These are phyloP conservation scores for Acrocera orbiculus DNA, from an alignment of 2,888 invertebrate genomes.

Conservation along the genomic window DNA sequence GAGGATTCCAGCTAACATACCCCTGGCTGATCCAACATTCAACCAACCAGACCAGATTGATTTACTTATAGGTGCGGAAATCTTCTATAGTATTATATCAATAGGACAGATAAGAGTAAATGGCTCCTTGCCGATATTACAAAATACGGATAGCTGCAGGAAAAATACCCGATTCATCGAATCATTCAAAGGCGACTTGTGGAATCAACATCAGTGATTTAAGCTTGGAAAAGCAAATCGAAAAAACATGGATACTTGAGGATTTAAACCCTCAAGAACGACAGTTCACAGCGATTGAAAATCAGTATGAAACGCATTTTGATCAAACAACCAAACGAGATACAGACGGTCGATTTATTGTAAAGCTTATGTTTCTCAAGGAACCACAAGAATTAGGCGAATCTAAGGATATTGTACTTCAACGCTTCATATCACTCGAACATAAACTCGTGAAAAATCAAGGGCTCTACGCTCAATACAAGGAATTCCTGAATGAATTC, in stretches of 20 bases:
- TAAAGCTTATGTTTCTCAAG: too few species aligned
- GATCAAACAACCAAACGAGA: not conserved
- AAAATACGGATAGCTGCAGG: conserved; percentile 2
- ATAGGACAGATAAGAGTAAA: conserved; percentile 1
- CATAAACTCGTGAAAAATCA: conserved; percentile 1
- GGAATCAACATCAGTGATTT: not conserved
- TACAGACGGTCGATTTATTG: not conserved
- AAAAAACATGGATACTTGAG: conserved; percentile 1
- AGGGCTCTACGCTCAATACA: conserved; percentile 5
- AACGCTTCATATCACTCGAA: not conserved
- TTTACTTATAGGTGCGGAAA: conserved; percentile 1
- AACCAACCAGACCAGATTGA: conserved; percentile 1
- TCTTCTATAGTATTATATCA: not conserved
- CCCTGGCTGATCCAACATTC: conserved; percentile 1
- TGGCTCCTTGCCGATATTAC: not conserved
- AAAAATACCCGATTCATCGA: not conserved
- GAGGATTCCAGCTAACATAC: conserved; percentile 7
- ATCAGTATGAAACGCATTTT: conserved; percentile 1
- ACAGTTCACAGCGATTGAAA: too few species aligned
- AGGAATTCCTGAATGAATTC: not conserved
- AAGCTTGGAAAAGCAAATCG: not conserved
- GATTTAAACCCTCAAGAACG: not conserved
- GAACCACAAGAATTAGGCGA: too few species aligned
- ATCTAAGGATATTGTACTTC: too few species aligned
- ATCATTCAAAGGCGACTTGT: not conserved